A percentile compares a stretch with the other conserved stretches of the same genome.
These are phyloP conservation scores for Acromyrmex echinatior DNA, from an alignment of 1,140 invertebrate species.

Conservation along the genomic window DNA sequence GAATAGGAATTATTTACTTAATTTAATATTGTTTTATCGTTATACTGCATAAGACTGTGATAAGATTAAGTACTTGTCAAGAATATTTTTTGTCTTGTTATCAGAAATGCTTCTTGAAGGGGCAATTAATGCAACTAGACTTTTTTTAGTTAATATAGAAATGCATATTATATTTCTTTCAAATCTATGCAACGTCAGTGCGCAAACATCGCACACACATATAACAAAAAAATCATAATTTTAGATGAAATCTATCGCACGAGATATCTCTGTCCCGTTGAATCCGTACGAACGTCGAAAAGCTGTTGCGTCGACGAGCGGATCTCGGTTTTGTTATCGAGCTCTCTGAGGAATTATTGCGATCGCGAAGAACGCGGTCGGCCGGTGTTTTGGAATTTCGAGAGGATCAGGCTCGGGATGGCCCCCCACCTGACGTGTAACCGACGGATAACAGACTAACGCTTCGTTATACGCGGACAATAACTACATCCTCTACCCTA, in stretches of 20 bases:
- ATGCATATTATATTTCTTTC: background rate
- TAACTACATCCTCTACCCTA: conserved; percentile 76
- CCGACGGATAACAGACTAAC: conserved; percentile 80
- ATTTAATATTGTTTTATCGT: too few species aligned
- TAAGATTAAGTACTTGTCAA: too few species aligned
- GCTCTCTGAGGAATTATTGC: conserved; percentile 43
- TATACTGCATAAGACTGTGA: too few species aligned
- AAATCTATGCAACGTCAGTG: background rate
- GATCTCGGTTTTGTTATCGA: conserved; percentile 37
- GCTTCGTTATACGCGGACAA: conserved; percentile 79
- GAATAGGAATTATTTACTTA: too few species aligned
- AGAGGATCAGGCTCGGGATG: conserved; percentile 70
- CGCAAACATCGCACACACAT: background rate
- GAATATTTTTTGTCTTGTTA: too few species aligned
- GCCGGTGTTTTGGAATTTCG: conserved; percentile 69
- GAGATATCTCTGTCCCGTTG: background rate
- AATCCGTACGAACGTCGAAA: conserved; percentile 14
- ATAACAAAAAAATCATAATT: conserved; percentile 24
- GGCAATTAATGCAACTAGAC: too few species aligned
- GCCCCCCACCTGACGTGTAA: conserved; percentile 74
- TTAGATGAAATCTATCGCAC: conserved; percentile 12
- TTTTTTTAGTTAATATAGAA: background rate
- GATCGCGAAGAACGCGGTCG: conserved; percentile 16
- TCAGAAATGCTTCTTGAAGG: too few species aligned
- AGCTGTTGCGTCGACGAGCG: conserved; percentile 10